These are phyloP conservation scores for Cepaea hortensis DNA, from an alignment of 2,888 invertebrate species.

Conservation along the genomic window DNA sequence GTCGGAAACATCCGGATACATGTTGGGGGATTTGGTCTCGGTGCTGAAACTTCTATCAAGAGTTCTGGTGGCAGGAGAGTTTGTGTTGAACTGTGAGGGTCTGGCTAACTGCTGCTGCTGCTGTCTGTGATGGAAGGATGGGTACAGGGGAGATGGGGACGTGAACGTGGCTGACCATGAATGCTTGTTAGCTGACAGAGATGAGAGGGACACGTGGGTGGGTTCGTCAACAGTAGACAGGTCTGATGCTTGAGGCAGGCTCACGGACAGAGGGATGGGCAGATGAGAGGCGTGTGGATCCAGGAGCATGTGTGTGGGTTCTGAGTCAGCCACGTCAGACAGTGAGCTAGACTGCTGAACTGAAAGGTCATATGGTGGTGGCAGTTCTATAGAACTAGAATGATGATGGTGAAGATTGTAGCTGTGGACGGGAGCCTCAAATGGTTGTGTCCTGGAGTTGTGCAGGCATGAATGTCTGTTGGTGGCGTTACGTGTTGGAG, in stretches of 20 bases:
- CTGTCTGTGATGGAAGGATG: constrained; percentile 12
- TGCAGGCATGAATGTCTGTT: constrained; percentile 8
- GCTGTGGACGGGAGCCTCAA: background rate
- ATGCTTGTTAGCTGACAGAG: constrained; percentile 33
- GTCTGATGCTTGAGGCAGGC: constrained; percentile 36
- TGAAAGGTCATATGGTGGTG: constrained; percentile 43
- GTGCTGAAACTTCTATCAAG: constrained; percentile 18
- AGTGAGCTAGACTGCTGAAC: constrained; percentile 9
- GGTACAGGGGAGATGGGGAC: constrained; percentile 30
- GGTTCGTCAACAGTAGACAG: constrained; percentile 33
- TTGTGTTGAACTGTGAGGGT: background rate
- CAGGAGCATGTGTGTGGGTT: constrained; percentile 47
- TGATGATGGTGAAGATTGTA: constrained; percentile 1
- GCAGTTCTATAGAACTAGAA: constrained; percentile 31
- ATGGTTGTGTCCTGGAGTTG: background rate
- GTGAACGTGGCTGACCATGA: constrained; percentile 41
- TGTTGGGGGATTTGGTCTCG: background rate
- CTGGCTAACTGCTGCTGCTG: background rate
- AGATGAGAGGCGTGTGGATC: constrained; percentile 35
- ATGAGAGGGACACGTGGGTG: constrained; percentile 47
- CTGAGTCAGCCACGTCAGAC: constrained; percentile 33
- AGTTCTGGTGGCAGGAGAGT: background rate
- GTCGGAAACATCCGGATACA: constrained; percentile 17
- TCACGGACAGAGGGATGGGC: constrained; percentile 28
- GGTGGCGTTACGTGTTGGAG: background rate